Conservation (phyloP, 2,888 invertebrate species). For the Latheticus oryzae region DNA sequence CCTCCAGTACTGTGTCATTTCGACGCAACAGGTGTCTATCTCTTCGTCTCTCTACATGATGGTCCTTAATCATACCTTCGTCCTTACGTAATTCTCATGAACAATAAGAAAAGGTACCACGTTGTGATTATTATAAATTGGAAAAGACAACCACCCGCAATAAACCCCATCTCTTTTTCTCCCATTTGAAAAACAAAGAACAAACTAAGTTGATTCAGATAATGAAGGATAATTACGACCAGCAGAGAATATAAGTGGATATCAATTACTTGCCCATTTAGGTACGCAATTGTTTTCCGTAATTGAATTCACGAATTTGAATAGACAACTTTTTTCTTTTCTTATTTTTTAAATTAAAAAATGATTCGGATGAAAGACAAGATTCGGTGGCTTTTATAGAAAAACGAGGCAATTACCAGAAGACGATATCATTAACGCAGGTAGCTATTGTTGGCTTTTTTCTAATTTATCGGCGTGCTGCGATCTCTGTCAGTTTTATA, state of each 20-base stretch:
- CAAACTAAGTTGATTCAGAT: conserved; percentile 38
- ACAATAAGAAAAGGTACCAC: conserved; percentile 31
- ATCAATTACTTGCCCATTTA: conserved; percentile 59
- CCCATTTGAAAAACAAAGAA: too few species aligned
- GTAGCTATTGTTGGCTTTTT: conserved; percentile 55
- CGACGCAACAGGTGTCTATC: conserved; percentile 61
- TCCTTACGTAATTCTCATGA: conserved; percentile 34
- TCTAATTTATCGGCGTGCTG: conserved; percentile 57
- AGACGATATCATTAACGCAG: conserved; percentile 59
- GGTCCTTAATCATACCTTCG: conserved; percentile 38
- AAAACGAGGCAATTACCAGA: conserved; percentile 53
- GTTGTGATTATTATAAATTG: conserved; percentile 26
- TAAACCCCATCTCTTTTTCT: conserved; percentile 17
- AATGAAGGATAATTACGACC: conserved; percentile 49
- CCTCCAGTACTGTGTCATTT: conserved; percentile 64
- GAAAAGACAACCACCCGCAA: conserved; percentile 39
- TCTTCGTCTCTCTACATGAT: conserved; percentile 43
- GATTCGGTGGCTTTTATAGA: conserved; percentile 45
- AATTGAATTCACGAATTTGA: conserved; percentile 25
- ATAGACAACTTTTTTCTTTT: neutral
- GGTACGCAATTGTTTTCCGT: conserved; percentile 55
- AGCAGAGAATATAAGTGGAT: conserved; percentile 56
- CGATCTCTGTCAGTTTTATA: conserved; percentile 60
- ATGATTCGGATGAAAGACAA: conserved; percentile 49
- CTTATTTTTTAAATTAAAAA: conserved; percentile 48